Evolutionary conservation across 1,140 invertebrate species (phyloP), one percentile per base, ranked within the genome.

Genomic region (Babylonia areolata): DNA sequence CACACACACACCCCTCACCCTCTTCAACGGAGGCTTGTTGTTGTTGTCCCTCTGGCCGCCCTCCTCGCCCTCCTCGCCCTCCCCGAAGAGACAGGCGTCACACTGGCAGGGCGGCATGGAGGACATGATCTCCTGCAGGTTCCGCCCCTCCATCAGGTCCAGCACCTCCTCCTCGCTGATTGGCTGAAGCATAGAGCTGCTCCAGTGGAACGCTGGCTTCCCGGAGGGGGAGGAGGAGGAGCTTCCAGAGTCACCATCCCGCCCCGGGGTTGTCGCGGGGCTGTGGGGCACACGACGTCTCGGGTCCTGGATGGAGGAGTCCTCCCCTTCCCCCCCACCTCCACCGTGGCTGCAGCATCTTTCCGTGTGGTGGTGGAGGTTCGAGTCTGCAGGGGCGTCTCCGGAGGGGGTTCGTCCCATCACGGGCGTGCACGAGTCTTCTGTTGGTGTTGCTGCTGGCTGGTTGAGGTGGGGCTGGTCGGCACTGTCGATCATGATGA

Each of bases 61-160:
- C 75, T 11, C 6, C 35, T 28, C 33, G 17, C 35, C 35, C 73
- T 23, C 3, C 35, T 84, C 54, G 9, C 69, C 86, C n/a, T 42
- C 79, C 35, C 77, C 33, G 6, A 90, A 69, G 23, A 89, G 71
- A 81, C 89, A 90, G 9, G 88, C 84, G 85, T 90, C 89, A 86
- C 89, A 90, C 35, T 90, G 88, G 64, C 89, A 90, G 3, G 88
- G 88, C 42, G 83, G 87, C 84, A 81, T 86, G 77, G 46, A 71
- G 37, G 78, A 86, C 78, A 86, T 85, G 46, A 87, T 73, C 69
- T 84, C 85, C 82, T 23, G 58, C 73, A 83, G 78, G 46, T 81
- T 84, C 88, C 78, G 54, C 54, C 28, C 69, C 80, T 86, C 86
- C 84, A 86, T 84, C 31, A 87, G 85, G 71, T 46, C 39, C 64